Conservation (phyloP, 2,888 invertebrate genomes). For the Cephus pulcher region DNA sequence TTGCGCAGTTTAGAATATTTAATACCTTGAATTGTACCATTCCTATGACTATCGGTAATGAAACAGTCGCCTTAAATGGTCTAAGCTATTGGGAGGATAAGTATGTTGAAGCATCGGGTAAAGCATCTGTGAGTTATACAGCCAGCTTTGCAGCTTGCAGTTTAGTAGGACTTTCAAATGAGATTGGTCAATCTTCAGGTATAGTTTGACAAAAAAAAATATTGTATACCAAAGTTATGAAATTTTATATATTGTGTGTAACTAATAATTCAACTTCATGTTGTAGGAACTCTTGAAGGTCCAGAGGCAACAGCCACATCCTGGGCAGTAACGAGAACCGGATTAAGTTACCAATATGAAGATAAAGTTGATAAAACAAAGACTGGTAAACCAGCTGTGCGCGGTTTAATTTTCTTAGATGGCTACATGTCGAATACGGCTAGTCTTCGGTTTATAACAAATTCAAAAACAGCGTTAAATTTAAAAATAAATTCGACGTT, state of each 20-base stretch:
- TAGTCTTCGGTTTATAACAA: background rate
- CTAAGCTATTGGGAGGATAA: conserved; percentile 41
- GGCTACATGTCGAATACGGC: background rate
- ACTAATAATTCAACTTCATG: background rate
- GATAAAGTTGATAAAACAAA: conserved; percentile 56
- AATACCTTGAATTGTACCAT: conserved; percentile 66
- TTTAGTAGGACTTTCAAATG: background rate
- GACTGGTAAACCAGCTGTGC: conserved; percentile 57
- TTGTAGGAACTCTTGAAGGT: conserved; percentile 13
- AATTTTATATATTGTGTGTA: background rate
- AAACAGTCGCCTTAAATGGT: conserved; percentile 30
- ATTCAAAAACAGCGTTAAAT: background rate
- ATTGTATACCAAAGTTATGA: background rate
- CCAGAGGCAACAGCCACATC: conserved; percentile 32
- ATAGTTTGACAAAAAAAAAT: background rate
- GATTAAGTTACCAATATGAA: conserved; percentile 15
- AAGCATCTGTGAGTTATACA: conserved; percentile 16
- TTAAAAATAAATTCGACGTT: conserved; percentile 5
- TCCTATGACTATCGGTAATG: conserved; percentile 28
- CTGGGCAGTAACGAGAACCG: conserved; percentile 26
- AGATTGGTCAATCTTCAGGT: background rate
- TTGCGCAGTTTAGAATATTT: conserved; percentile 78
- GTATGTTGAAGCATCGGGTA: conserved; percentile 23
- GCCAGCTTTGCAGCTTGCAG: conserved; percentile 35
- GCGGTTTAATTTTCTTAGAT: conserved; percentile 55